Base-by-base conservation (phyloP, 2,888 invertebrate genomes). In the Erannis defoliaria region DNA sequence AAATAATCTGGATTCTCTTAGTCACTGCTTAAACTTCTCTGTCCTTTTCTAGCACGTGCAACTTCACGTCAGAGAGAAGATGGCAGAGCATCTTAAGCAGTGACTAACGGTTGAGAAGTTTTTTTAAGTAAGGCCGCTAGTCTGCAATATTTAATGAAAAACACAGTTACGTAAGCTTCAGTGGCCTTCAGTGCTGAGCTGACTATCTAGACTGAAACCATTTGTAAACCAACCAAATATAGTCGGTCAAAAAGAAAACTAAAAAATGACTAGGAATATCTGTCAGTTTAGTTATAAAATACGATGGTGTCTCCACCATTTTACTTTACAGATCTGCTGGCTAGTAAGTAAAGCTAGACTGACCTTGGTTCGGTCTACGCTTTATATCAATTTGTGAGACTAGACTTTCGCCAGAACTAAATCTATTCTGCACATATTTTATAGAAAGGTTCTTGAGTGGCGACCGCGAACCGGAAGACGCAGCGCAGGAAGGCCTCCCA, bases 151-250 rank as follows among this genome's bases (percentile, higher is more conserved):
- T 10, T 40, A 40, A 43, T 23, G 21, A 53, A 43, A 42, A 33
- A 33, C 1, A 53, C 21, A 43, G 38, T 55, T 55, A 38, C 48
- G 55, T 31, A 48, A 55, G 18, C 37, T 46, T 14, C 38, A 31
- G 26, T 26, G 55, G 31, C 55, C 55, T 55, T 55, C 46, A 21
- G 33, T n/a, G 54, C 19, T n/a, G n/a, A n/a, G n/a, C 29, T 45
- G 14, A 19, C 29, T 19, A 42, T 42, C 53, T 55, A 48, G 48
- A 40, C 55, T 38, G 55, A 48, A 45, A 37, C 19, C 26, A 14
- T 23, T 18, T n/a, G 35, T 31, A 29, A 6, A 16, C 4, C 14
- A 6, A 16, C 4, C 14, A 5, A 6, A 18, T 9, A 18, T 8
- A 18, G 2, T 18, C 9, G 38, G 18, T 18, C 8, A 38, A 38